Evolutionary conservation across 2,888 invertebrate genomes (phyloP).

Genomic region (Pterostichus niger): DNA sequence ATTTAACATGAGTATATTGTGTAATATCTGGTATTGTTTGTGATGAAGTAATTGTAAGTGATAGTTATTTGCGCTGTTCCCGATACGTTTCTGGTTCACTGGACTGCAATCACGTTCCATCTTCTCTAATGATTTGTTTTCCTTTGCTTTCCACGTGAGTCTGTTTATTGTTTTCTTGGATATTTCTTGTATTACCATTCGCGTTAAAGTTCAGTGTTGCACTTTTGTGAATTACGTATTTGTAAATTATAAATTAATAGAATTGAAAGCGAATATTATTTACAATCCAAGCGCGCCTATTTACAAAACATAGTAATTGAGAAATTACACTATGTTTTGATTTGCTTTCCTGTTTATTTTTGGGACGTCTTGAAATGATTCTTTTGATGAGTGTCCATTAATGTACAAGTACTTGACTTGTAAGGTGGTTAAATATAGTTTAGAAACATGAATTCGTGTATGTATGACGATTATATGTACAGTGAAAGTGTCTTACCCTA

Average conservation of each 20-base stretch:
- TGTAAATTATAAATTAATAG: neutral
- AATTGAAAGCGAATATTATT: neutral
- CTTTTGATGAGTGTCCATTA: neutral
- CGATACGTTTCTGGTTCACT: neutral
- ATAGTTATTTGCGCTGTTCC: neutral
- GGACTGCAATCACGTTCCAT: neutral
- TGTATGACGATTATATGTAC: neutral
- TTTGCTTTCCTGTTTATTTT: conserved; percentile 46
- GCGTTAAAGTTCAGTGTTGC: neutral
- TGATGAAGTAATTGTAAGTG: neutral
- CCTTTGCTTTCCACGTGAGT: neutral
- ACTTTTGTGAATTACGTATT: conserved; percentile 18
- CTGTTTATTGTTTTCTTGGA: neutral
- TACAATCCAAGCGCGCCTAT: neutral
- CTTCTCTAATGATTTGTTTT: conserved; percentile 36
- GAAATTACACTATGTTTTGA: neutral
- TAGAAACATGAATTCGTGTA: neutral
- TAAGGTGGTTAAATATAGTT: neutral
- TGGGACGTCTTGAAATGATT: neutral
- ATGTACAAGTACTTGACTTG: neutral
- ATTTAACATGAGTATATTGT: no score
- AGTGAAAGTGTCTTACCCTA: neutral
- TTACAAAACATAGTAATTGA: conserved; percentile 23
- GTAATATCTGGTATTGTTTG: neutral
- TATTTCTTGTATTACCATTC: conserved; percentile 1